Evolutionary conservation across 2,113 vertebrate genomes (phyloP).

Genomic region (Picathartes gymnocephalus): DNA sequence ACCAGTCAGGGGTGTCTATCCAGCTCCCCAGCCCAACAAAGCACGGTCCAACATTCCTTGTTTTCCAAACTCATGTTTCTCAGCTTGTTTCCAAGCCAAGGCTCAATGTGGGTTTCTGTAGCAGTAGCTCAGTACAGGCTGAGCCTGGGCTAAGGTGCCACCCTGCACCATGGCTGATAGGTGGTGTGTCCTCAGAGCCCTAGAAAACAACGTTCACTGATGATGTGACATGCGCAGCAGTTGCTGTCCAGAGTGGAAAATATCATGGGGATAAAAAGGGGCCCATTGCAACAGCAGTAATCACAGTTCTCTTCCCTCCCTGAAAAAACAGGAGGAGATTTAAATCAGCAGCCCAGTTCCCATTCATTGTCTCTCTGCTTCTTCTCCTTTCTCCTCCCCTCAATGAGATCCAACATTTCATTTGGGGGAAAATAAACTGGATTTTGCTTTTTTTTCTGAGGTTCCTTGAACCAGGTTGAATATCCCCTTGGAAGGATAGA

Average conservation of each 20-base stretch:
- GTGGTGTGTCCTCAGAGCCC: neutral
- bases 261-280: fast-evolving
- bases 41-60: neutral
- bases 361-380: neutral
- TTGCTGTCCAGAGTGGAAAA: neutral
- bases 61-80: neutral
- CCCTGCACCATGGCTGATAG: too few relatives aligned
- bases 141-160: neutral
- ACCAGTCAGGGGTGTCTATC: fast-evolving
- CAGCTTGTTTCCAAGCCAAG: neutral
- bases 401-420: fast-evolving
- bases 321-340: neutral
- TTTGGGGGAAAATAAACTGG: neutral
- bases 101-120: neutral
- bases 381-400: neutral
- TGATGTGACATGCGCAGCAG: neutral
- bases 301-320: neutral
- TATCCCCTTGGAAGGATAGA: neutral
- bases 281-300: neutral
- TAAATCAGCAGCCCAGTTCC: neutral
- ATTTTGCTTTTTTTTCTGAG: neutral
- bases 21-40: neutral
- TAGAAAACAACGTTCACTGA: neutral
- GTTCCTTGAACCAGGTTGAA: neutral
- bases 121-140: neutral